Evolutionary conservation across 2,888 invertebrate genomes (phyloP), one percentile per base, ranked within the genome.

Genomic region (Acanthosepion lycidas): DNA sequence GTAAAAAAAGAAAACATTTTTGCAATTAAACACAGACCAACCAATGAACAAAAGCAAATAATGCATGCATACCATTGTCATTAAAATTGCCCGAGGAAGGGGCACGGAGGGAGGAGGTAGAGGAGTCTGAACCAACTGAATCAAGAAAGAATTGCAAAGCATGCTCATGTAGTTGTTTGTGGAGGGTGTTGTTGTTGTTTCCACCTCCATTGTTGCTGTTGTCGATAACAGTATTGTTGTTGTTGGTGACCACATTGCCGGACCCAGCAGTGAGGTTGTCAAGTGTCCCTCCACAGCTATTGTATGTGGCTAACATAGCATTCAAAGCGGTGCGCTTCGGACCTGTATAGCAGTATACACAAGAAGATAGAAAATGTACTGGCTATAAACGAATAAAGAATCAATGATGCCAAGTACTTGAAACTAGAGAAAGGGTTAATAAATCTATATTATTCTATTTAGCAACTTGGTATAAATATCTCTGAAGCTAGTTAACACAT

Each of bases 261-360:
- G 49, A 49, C 51, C 93, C 93, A 51, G 51, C 53, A 49, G 15
- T 51, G 15, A 93, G 53, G 23, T 51, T 51, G 33, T 93, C 93
- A n/a, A 93, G 93, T n/a, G 53, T 93, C 18, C 51, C 93, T 49
- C 53, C 93, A 93, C 93, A 93, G 53, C 93, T 93, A 53, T 93
- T 93, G 53, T 93, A 93, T 20, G 97, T 97, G 95, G 97, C 97
- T 96, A 97, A 96, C 97, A 98, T 97, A 94, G 97, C 97, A 96
- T 97, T 97, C 94, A 97, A 96, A 28, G 97, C 96, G 64, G 97
- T 97, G 95, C 97, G 96, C 95, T 97, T 97, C 49, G 97, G 97
- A 96, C 97, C 97, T 97, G 96, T 94, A 78, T 78, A 78, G 78
- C 78, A 78, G 78, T 78, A 94, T 92, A 94, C 94, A 95, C 51